Evolutionary conservation across 2,113 vertebrate genomes (phyloP), one percentile per base, ranked within the genome.

Genomic region (Phaethornis superciliosus): DNA sequence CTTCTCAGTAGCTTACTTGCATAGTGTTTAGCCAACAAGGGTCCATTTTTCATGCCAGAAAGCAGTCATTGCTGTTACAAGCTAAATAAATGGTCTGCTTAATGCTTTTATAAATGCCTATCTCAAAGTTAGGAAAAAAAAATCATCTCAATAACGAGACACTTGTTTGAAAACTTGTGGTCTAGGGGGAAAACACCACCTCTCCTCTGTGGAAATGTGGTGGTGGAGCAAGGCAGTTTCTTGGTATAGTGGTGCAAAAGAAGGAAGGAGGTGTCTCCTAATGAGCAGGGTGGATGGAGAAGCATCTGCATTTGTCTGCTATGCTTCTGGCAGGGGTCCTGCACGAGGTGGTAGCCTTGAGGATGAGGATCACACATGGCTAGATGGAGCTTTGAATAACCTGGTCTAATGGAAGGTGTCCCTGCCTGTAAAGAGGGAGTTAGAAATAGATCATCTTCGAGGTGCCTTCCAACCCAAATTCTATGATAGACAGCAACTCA

Each of bases 41-140:
- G 49, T 52, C 60, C 44, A 71, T 94, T 93, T 94, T 81, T 95
- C 90, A 94, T 88, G 60, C 83, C 52, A 68, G 79, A 59, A 68
- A 42, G 46, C 37, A 78, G 44, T 58, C 58, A 35, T 19, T 64
- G 76, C 88, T 76, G 22, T 67, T 79, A 49, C 9, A 69, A 95
- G 35, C 60, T 72, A 91, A 83, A 94, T 64, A 88, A 94, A 90
- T 18, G 21, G 32, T 49, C 79, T 83, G 44, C 24, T 90, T 81
- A 91, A 78, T 84, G 68, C 35, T 85, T 85, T 94, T 93, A 56
- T 79, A 89, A 95, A 88, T 19, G 27, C 49, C 51, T 24, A 64
- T 62, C 65, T 92, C 65, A 75, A 67, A 70, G 80, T 51, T n/a
- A 54, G 68, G 88, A 5, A 60, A 64, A 32, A 32, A 60, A 62